phyloP scores from a whole-genome alignment of 1,140 invertebrate species.

The Ceratoteleas bidentatus region DNA sequence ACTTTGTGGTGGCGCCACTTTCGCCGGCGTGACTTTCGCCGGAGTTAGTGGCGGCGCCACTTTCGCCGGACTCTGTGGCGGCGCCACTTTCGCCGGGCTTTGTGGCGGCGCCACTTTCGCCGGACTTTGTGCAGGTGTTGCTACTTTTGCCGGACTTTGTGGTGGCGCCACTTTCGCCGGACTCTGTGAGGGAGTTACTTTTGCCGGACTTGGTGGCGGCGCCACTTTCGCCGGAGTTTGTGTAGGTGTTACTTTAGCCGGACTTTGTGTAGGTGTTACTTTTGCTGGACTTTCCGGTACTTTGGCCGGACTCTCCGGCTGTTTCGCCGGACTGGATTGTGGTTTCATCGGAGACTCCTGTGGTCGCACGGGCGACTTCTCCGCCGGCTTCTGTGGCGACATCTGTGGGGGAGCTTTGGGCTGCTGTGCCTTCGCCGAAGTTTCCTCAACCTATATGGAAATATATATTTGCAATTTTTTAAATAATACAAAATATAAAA shows the following conservation, averaged over 20 bases:
- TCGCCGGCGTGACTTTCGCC: slow-evolving; percentile 3
- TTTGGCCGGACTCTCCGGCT: slow-evolving; percentile 17
- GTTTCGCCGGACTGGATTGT: slow-evolving; percentile 32
- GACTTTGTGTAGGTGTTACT: neutral
- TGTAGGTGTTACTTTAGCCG: neutral
- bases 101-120: neutral
- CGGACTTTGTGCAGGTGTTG: neutral
- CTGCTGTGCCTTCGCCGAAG: slow-evolving; percentile 11
- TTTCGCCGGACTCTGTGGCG: slow-evolving; percentile 10
- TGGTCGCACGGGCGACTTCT: slow-evolving; percentile 6
- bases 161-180: slow-evolving; percentile 19
- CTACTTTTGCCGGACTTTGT: slow-evolving; percentile 43
- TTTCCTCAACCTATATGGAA: too few species aligned
- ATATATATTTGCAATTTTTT: too few species aligned
- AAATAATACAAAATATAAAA: too few species aligned
- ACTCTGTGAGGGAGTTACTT: neutral
- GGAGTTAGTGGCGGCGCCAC: too few species aligned
- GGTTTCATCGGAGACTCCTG: slow-evolving; percentile 28
- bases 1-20: too few species aligned
- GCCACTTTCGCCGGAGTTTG: slow-evolving; percentile 35
- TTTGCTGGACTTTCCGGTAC: slow-evolving; percentile 39
- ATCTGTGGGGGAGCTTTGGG: slow-evolving; percentile 10
- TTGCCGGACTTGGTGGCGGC: too few species aligned
- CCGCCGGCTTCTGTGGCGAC: slow-evolving; percentile 6
- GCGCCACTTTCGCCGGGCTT: slow-evolving; percentile 13